Percentiles rank a stretch among this genome's conserved stretches.
phyloP scores from a whole-genome alignment of 2,797 vertebrate genomes.

The Xyrichtys novacula region DNA sequence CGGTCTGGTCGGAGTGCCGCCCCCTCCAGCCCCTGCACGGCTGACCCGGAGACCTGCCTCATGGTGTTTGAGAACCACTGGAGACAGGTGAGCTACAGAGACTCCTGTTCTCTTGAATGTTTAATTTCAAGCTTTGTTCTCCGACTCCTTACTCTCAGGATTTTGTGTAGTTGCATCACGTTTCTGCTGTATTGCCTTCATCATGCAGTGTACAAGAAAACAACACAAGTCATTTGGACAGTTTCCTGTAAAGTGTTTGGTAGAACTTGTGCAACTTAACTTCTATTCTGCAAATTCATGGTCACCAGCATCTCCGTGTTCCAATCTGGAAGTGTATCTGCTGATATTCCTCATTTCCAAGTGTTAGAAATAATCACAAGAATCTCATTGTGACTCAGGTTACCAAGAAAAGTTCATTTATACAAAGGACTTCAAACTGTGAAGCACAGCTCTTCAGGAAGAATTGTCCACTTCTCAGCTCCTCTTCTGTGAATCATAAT shows the following conservation, averaged over 20 bases:
- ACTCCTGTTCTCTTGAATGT: not conserved
- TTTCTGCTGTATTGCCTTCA: no score
- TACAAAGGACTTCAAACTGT: not conserved
- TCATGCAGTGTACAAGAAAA: no score
- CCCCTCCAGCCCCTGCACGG: conserved; percentile 88
- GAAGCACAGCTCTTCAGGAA: not conserved
- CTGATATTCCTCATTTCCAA: not conserved
- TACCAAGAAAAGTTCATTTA: not conserved
- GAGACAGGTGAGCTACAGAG: conserved; percentile 89
- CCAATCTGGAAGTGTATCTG: not conserved
- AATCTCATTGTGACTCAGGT: not conserved
- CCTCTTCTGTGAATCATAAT: not conserved
- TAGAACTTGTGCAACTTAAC: not conserved
- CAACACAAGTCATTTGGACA: no score
- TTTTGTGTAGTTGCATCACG: no score
- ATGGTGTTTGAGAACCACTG: conserved; percentile 99
- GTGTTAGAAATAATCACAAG: not conserved
- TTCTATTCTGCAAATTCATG: not conserved
- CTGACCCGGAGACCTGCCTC: conserved; percentile 96
- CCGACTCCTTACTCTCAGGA: no score
- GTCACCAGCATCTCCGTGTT: not conserved
- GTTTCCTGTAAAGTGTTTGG: no score
- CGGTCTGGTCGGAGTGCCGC: conserved; percentile 82
- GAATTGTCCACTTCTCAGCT: not conserved
- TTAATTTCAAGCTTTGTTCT: not conserved